Percentiles rank a stretch among this genome's conserved stretches.
Conservation (phyloP, 2,113 vertebrate species). For the Catharus bicknelli region DNA sequence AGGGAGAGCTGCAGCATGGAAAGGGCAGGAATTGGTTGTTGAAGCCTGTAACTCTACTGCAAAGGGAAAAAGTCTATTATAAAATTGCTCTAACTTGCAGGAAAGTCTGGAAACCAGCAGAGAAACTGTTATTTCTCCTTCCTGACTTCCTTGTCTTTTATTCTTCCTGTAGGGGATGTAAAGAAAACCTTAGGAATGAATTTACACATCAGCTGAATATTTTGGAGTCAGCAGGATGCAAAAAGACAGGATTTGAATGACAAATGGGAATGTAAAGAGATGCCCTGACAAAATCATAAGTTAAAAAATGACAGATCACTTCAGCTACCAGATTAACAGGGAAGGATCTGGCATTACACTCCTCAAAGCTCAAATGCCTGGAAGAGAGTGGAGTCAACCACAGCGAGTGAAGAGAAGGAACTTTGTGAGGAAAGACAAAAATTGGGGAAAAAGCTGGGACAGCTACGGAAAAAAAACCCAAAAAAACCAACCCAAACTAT, state of each 20-base stretch:
- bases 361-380: background rate
- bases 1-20: background rate
- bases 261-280: background rate
- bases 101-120: background rate
- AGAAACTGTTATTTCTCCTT: background rate
- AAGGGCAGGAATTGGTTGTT: background rate
- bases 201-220: background rate
- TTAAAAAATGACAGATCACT: background rate
- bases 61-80: background rate
- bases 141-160: background rate
- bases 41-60: background rate
- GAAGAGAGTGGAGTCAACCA: background rate
- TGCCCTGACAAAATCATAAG: background rate
- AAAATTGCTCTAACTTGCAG: background rate
- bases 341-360: background rate
- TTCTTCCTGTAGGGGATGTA: background rate
- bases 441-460: background rate
- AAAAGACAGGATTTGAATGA: background rate
- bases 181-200: background rate
- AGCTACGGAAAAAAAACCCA: background rate
- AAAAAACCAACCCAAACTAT: too few relatives aligned
- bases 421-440: background rate
- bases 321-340: background rate
- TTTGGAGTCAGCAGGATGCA: background rate
- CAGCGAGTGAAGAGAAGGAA: background rate